These are phyloP conservation scores for Hestina assimilis DNA, from an alignment of 1,140 invertebrate genomes.

Conservation along the genomic window DNA sequence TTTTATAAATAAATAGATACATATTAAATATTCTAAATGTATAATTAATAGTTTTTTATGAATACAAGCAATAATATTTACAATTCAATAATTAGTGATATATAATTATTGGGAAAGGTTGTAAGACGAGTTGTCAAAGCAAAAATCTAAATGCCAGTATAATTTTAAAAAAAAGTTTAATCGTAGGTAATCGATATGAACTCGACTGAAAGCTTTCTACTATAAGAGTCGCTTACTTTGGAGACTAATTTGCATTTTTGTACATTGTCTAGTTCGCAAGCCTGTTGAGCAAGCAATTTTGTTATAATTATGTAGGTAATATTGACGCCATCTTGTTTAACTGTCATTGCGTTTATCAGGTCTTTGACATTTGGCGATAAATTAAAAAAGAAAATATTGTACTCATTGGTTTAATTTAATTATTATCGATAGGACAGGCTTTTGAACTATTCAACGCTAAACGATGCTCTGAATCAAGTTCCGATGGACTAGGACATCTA, in stretches of 20 bases:
- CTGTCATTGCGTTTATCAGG: background rate
- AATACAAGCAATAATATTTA: conserved; percentile 1
- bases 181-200: conserved; percentile 34
- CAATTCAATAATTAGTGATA: background rate
- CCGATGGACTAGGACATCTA: conserved; percentile 63
- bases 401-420: background rate
- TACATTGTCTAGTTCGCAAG: conserved; percentile 23
- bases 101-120: background rate
- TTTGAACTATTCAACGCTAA: conserved; percentile 10
- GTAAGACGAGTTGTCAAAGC: conserved; percentile 1
- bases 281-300: conserved; percentile 5
- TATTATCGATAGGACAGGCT: conserved; percentile 3
- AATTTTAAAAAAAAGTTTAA: conserved; percentile 24
- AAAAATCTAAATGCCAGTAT: conserved; percentile 33
- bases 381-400: background rate
- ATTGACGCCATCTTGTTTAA: background rate
- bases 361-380: background rate
- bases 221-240: conserved; percentile 34
- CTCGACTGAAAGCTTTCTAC: conserved; percentile 39
- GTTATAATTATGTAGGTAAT: background rate
- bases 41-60: conserved; percentile 1
- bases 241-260: conserved; percentile 39
- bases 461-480: conserved; percentile 44
- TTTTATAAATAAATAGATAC: background rate
- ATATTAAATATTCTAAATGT: conserved; percentile 1